These are phyloP conservation scores for Pogoniulus pusillus DNA, from an alignment of 2,797 vertebrate species.

Conservation along the genomic window DNA sequence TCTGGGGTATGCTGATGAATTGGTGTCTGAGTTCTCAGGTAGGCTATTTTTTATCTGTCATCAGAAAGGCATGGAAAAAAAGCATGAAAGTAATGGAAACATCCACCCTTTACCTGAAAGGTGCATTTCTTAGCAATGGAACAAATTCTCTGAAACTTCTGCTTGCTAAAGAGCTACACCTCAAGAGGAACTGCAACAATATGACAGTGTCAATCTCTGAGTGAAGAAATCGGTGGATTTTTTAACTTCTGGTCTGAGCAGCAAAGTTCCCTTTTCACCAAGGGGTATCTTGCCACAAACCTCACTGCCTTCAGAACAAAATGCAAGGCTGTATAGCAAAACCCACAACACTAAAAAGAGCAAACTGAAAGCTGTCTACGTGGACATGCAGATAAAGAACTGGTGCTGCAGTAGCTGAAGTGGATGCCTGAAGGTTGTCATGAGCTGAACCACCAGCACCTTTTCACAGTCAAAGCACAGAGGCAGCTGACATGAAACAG, in stretches of 20 bases:
- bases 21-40: neutral
- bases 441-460: rapidly evolving
- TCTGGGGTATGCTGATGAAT: neutral
- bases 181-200: slow-evolving; percentile 4
- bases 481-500: neutral
- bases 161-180: neutral
- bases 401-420: rapidly evolving
- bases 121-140: neutral
- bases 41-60: neutral
- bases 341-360: neutral
- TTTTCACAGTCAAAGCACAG: rapidly evolving
- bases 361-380: neutral
- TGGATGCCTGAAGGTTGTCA: neutral
- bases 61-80: neutral
- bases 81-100: neutral
- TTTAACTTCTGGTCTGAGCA: slow-evolving; percentile 29
- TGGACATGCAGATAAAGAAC: neutral
- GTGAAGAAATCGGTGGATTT: neutral
- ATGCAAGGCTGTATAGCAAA: neutral
- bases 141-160: neutral
- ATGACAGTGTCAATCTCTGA: neutral
- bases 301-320: neutral
- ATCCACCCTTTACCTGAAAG: neutral
- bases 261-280: slow-evolving; percentile 44
- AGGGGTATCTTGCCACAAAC: slow-evolving; percentile 24